phyloP scores from a whole-genome alignment of 2,113 vertebrate species.

The Caracal caracal region DNA sequence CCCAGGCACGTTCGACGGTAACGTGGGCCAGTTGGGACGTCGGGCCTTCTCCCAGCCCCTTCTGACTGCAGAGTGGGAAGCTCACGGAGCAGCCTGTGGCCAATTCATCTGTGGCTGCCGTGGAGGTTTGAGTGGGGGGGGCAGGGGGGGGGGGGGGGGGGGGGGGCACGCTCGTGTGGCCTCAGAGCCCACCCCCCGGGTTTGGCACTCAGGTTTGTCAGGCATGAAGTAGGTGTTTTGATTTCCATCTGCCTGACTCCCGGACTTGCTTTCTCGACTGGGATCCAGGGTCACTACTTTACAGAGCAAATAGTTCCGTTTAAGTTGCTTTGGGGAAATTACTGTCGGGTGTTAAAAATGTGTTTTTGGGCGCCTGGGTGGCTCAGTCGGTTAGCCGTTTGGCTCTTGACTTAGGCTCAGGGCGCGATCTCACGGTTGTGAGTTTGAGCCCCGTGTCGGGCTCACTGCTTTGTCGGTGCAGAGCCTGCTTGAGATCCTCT shows the following conservation, averaged over 20 bases:
- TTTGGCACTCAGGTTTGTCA: neutral
- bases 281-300: neutral
- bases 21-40: too few species aligned
- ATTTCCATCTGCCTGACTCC: neutral
- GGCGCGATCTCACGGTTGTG: too few species aligned
- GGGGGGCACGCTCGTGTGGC: accelerated
- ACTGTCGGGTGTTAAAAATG: neutral
- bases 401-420: too few species aligned
- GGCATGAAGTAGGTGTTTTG: accelerated
- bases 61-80: too few species aligned
- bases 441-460: too few species aligned
- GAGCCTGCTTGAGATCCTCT: too few species aligned
- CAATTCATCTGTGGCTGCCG: neutral
- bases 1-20: neutral
- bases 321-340: neutral
- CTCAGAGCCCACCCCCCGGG: neutral
- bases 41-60: neutral
- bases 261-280: neutral
- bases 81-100: neutral
- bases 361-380: too few species aligned
- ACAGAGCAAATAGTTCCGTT: neutral
- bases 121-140: too few species aligned
- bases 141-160: too few species aligned
- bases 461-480: too few species aligned
- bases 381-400: too few species aligned